phyloP scores from a whole-genome alignment of 2,797 vertebrate genomes.

The Toxotes lorentzi region DNA sequence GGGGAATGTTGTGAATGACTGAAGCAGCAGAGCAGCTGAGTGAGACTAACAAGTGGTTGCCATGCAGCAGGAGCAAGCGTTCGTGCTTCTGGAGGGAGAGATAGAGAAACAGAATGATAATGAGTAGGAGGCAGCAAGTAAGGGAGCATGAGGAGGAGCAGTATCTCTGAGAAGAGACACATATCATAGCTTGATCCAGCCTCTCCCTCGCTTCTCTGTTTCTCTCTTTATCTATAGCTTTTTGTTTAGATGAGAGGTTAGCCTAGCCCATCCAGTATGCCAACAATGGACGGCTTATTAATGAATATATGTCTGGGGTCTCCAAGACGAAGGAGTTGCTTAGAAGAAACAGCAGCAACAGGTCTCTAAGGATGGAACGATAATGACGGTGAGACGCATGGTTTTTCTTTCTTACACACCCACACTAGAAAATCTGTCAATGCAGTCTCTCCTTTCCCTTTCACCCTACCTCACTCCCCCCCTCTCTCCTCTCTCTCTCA shows the following conservation, averaged over 20 bases:
- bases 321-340: slow-evolving; percentile 62
- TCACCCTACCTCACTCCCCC: slow-evolving; percentile 55
- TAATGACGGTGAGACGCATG: slow-evolving; percentile 80
- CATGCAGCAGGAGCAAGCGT: slow-evolving; percentile 80
- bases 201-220: slow-evolving; percentile 25
- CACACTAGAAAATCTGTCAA: slow-evolving; percentile 60
- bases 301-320: slow-evolving; percentile 54
- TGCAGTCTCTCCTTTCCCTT: slow-evolving; percentile 68
- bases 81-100: slow-evolving; percentile 78
- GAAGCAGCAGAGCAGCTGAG: slow-evolving; percentile 79
- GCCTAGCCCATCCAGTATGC: slow-evolving; percentile 55
- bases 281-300: slow-evolving; percentile 62
- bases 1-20: slow-evolving; percentile 74
- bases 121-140: slow-evolving; percentile 81
- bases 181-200: slow-evolving; percentile 61
- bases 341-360: slow-evolving; percentile 80
- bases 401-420: slow-evolving; percentile 49
- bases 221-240: slow-evolving; percentile 42
- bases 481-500: slow-evolving; percentile 56
- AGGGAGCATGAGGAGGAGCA: slow-evolving; percentile 71
- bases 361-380: slow-evolving; percentile 79
- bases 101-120: slow-evolving; percentile 86
- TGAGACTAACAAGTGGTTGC: slow-evolving; percentile 87
- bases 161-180: slow-evolving; percentile 67
- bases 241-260: slow-evolving; percentile 57